Evolutionary conservation across 2,888 invertebrate genomes (phyloP).

Genomic region (Lepidochitona cinerea): DNA sequence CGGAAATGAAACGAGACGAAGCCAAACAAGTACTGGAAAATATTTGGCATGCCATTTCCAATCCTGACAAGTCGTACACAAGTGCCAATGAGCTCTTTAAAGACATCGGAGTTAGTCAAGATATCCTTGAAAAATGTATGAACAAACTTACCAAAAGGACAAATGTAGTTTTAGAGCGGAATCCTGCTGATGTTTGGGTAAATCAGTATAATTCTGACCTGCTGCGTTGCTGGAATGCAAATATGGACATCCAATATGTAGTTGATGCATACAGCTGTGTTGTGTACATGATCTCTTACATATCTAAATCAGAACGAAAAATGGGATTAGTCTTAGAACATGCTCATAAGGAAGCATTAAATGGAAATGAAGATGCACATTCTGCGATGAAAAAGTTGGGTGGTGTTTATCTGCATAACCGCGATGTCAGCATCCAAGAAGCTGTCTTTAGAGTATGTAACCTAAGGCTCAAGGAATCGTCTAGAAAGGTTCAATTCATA

Average conservation of each 20-base stretch:
- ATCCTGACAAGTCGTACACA: not conserved
- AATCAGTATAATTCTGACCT: slow-evolving; percentile 31
- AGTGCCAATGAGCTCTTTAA: slow-evolving; percentile 12
- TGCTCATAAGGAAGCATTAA: no score
- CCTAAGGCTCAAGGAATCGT: no score
- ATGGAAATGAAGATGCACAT: no score
- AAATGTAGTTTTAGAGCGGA: slow-evolving; percentile 18
- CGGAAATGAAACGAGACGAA: no score
- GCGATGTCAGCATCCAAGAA: no score
- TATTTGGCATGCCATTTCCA: slow-evolving; percentile 12
- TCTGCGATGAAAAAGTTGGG: no score
- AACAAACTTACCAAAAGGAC: slow-evolving; percentile 15
- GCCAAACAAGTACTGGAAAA: slow-evolving; percentile 10
- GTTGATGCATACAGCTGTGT: slow-evolving; percentile 32
- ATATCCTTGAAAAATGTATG: not conserved
- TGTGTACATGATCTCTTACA: slow-evolving; percentile 33
- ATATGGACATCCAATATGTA: slow-evolving; percentile 32
- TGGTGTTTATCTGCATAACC: no score
- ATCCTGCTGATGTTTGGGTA: slow-evolving; percentile 22
- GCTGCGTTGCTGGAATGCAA: slow-evolving; percentile 25
- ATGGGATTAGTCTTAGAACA: no score
- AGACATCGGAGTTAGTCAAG: slow-evolving; percentile 7
- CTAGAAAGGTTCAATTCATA: no score
- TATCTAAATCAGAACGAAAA: no score
- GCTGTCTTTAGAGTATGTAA: no score